Percentiles rank a stretch among this genome's conserved stretches.
Conservation (phyloP, 1,140 invertebrate species). For the Maconellicoccus hirsutus region DNA sequence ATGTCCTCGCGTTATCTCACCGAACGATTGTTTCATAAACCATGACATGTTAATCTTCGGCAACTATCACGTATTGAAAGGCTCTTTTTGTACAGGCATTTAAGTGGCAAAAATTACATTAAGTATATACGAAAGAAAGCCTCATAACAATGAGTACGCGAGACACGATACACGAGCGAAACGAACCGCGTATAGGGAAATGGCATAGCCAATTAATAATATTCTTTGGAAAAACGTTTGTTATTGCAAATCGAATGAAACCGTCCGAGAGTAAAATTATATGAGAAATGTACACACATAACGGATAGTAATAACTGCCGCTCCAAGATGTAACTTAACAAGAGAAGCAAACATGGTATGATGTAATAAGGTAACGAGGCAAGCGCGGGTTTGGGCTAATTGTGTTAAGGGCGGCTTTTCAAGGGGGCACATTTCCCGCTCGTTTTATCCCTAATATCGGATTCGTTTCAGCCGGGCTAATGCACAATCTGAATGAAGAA, state of each 20-base stretch:
- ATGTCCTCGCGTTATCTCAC: background rate
- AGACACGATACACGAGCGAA: no score
- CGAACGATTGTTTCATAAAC: background rate
- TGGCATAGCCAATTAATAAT: slow-evolving; percentile 6
- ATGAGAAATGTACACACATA: slow-evolving; percentile 18
- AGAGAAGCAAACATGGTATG: slow-evolving; percentile 5
- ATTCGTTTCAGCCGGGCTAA: slow-evolving; percentile 21
- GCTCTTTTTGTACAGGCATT: no score
- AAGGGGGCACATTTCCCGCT: slow-evolving; percentile 13
- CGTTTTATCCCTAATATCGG: slow-evolving; percentile 22
- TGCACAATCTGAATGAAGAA: slow-evolving; percentile 22
- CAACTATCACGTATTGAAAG: no score
- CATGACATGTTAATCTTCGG: background rate
- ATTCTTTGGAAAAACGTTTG: background rate
- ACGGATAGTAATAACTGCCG: slow-evolving; percentile 17
- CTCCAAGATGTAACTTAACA: slow-evolving; percentile 10
- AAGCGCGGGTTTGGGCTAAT: background rate
- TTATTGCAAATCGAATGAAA: slow-evolving; percentile 18
- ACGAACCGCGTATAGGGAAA: background rate
- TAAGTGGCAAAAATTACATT: background rate
- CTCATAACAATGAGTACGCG: no score
- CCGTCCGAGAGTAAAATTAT: slow-evolving; percentile 16
- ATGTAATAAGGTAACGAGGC: slow-evolving; percentile 13
- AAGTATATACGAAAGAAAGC: background rate
- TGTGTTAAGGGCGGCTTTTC: slow-evolving; percentile 18